Evolutionary conservation across 2,888 invertebrate genomes (phyloP), one percentile per base, ranked within the genome.

Genomic region (Bhutanitis thaidina): DNA sequence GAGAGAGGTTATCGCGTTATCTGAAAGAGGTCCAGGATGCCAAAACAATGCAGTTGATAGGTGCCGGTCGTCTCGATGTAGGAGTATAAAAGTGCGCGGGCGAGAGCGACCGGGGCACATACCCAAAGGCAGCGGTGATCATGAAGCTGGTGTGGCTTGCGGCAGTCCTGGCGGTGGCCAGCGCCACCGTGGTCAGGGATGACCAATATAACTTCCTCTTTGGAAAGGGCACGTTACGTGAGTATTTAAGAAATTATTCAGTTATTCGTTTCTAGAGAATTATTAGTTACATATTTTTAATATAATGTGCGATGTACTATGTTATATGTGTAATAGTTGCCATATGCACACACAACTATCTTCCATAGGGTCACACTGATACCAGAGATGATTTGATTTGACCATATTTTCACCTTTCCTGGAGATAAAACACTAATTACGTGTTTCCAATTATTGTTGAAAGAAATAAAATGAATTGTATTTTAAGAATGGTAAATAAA

Each of bases 191-290:
- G 53, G 67, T 86, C 65, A 77, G 75, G 44, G 79, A 82, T 59
- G 80, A 76, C 53, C 38, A 55, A 29, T 53, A 56, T 35, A 62
- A 62, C 45, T 57, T 69, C 36, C 9, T 69, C 53, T 74, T 88
- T 51, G 84, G 82, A 47, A 86, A 79, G 61, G 83, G 83, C 9
- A 62, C 46, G 20, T 55, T 87, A 61, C 76, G 88, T 89, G 55
- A 80, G 77, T 36, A 5, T 8, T 32, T 7, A 8, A 27, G 8
- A 27, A 27, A 8, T 30, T 7, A 10, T 13, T 29, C 15, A 36
- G 12, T 34, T n/a, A 43, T 10, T 30, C 37, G 9, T n/a, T n/a
- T 30, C n/a, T n/a, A n/a, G n/a, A n/a, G n/a, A n/a, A n/a, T n/a
- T n/a, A n/a, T n/a, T n/a, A n/a, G n/a, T n/a, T n/a, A n/a, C n/a